Percentiles rank a stretch among this genome's conserved stretches.
Evolutionary conservation across 2,888 invertebrate genomes (phyloP).

Genomic region (Hydropsyche betteni): DNA sequence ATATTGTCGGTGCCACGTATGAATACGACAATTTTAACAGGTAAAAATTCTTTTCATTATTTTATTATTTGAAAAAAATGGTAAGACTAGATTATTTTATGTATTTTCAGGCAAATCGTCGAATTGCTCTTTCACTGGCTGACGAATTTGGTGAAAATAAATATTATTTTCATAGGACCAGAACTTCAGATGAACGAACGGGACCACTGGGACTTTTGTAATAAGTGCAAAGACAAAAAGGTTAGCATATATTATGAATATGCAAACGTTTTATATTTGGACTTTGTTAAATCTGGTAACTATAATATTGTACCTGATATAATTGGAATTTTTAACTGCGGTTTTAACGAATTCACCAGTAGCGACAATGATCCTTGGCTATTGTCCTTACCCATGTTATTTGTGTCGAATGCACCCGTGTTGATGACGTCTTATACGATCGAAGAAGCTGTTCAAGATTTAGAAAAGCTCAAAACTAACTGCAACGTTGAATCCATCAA

Average conservation of each 20-base stretch:
- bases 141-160: conserved; percentile 52
- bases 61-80: neutral
- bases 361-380: conserved; percentile 45
- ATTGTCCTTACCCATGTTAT: conserved; percentile 42
- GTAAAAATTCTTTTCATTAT: conserved; percentile 12
- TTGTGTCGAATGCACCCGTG: conserved; percentile 42
- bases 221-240: conserved; percentile 37
- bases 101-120: conserved; percentile 53
- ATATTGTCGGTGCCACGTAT: conserved; percentile 56
- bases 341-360: conserved; percentile 45
- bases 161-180: conserved; percentile 56
- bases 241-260: conserved; percentile 34
- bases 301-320: conserved; percentile 38
- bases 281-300: conserved; percentile 36
- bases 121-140: conserved; percentile 57
- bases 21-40: conserved; percentile 54
- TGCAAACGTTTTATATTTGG: conserved; percentile 37
- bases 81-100: no score
- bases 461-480: conserved; percentile 34
- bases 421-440: conserved; percentile 48
- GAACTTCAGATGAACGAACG: conserved; percentile 52
- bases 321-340: conserved; percentile 48
- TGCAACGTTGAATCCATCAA: conserved; percentile 10
- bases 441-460: conserved; percentile 45
- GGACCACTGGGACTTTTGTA: conserved; percentile 40